phyloP scores from a whole-genome alignment of 2,888 invertebrate genomes.

The Hydriomena furcata region DNA sequence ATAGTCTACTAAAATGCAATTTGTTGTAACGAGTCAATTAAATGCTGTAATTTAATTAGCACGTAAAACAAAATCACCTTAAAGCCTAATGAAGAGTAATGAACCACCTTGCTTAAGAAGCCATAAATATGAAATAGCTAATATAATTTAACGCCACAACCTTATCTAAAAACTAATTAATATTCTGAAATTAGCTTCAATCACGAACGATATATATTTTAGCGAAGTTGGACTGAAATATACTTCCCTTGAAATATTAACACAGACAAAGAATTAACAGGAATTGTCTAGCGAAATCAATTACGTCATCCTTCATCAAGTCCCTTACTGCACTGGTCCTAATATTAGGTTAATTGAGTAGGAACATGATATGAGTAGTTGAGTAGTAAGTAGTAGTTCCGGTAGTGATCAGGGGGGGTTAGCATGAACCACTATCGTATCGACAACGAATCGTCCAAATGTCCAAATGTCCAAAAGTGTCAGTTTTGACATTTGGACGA shows the following conservation, averaged over 20 bases:
- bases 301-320: constrained; percentile 19
- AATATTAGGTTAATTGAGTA: not conserved
- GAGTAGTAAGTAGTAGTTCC: too few relatives aligned
- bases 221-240: constrained; percentile 38
- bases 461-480: too few relatives aligned
- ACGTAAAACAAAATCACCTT: constrained; percentile 10
- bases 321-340: not conserved
- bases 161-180: constrained; percentile 28
- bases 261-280: constrained; percentile 53
- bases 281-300: constrained; percentile 34
- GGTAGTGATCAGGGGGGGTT: too few relatives aligned
- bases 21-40: too few relatives aligned
- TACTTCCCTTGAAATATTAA: constrained; percentile 49
- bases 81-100: constrained; percentile 21
- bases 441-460: too few relatives aligned
- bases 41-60: too few relatives aligned
- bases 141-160: constrained; percentile 16
- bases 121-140: constrained; percentile 23
- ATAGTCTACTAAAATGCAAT: not conserved
- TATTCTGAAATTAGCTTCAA: constrained; percentile 35
- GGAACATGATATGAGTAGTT: too few relatives aligned
- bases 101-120: constrained; percentile 19
- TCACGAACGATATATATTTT: constrained; percentile 37
- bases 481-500: too few relatives aligned
- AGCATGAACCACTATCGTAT: too few relatives aligned